Percentiles rank a stretch among this genome's conserved stretches.
These are phyloP conservation scores for Hesperophylax magnus DNA, from an alignment of 1,140 invertebrate genomes.

Conservation along the genomic window DNA sequence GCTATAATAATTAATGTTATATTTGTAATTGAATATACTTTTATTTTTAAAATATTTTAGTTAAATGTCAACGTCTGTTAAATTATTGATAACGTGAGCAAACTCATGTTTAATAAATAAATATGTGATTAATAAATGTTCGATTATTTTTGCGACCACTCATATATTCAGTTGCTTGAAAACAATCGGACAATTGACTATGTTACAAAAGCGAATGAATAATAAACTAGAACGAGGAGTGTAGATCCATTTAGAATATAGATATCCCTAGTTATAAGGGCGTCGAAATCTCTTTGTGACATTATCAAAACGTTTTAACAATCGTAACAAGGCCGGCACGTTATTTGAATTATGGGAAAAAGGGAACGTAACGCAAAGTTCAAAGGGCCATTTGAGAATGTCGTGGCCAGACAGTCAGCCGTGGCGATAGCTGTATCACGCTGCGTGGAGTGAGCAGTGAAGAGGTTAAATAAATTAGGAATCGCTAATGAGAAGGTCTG, in stretches of 20 bases:
- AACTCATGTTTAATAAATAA: too few species aligned
- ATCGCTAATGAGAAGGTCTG: conserved; percentile 17
- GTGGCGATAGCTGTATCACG: background rate
- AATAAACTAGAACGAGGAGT: background rate
- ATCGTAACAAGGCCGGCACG: conserved; percentile 4
- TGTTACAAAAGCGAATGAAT: too few species aligned
- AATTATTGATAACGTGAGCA: too few species aligned
- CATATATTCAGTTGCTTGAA: too few species aligned
- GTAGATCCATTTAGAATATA: background rate
- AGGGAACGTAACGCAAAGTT: conserved; percentile 19
- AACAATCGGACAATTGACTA: too few species aligned
- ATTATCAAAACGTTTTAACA: background rate
- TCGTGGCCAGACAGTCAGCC: conserved; percentile 6
- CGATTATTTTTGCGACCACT: too few species aligned
- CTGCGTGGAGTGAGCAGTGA: background rate
- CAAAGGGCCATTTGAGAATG: conserved; percentile 7
- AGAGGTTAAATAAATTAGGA: conserved; percentile 14
- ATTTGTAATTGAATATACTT: too few species aligned
- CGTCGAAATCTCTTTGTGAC: conserved; percentile 4
- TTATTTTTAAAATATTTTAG: too few species aligned
- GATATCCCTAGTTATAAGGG: background rate
- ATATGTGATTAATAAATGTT: too few species aligned
- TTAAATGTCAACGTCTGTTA: too few species aligned
- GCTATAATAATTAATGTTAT: too few species aligned
- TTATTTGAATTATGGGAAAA: background rate